phyloP scores from a whole-genome alignment of 1,140 invertebrate genomes.

The Hypothenemus hampei region DNA sequence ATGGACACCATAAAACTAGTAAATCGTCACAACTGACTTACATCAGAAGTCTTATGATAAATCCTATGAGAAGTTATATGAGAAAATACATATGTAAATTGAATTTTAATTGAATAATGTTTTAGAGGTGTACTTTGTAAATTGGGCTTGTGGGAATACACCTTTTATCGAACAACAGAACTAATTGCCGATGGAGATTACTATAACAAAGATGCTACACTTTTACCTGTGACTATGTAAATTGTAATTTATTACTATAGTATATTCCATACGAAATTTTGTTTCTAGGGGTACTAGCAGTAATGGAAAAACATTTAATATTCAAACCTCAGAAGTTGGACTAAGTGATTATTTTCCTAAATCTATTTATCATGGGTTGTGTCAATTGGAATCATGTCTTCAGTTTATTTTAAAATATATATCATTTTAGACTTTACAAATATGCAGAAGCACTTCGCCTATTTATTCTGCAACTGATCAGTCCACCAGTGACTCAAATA shows the following conservation, averaged over 20 bases:
- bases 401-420: not conserved
- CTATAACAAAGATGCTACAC: constrained; percentile 1
- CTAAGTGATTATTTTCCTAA: constrained; percentile 16
- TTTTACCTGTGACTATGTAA: not conserved
- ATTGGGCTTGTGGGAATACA: constrained; percentile 15
- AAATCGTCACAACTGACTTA: too few relatives aligned
- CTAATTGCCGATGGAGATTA: constrained; percentile 18
- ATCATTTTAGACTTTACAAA: constrained; percentile 4
- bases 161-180: not conserved
- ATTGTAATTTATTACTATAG: not conserved
- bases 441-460: constrained; percentile 7
- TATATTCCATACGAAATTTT: not conserved
- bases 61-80: too few relatives aligned
- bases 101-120: too few relatives aligned
- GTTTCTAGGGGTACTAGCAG: not conserved
- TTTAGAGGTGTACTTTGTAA: constrained; percentile 5
- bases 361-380: constrained; percentile 13
- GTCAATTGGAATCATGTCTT: not conserved
- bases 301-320: too few relatives aligned
- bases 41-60: too few relatives aligned
- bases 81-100: too few relatives aligned
- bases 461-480: constrained; percentile 10
- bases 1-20: too few relatives aligned
- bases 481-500: constrained; percentile 10
- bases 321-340: too few relatives aligned